Percentiles rank a stretch among this genome's conserved stretches.
Evolutionary conservation across 2,113 vertebrate species (phyloP).

Genomic region (Lagenorhynchus albirostris): DNA sequence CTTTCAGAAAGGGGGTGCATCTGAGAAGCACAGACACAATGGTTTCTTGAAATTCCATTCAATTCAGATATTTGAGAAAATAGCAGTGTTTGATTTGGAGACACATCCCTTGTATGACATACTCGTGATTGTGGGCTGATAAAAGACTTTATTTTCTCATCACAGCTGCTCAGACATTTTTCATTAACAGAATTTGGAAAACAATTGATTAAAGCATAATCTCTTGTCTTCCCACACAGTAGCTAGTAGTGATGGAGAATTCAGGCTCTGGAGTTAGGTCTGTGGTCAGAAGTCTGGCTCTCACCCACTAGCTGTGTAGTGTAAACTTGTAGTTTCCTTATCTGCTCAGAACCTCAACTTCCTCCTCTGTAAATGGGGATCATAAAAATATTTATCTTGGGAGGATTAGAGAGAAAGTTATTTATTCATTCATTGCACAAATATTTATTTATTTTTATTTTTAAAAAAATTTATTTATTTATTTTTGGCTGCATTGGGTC

Average conservation of each 20-base stretch:
- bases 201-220: constrained; percentile 47
- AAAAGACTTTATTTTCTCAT: constrained; percentile 37
- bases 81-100: background rate
- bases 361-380: background rate
- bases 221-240: constrained; percentile 42
- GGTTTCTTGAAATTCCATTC: background rate
- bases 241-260: background rate
- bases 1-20: background rate
- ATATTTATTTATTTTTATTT: background rate
- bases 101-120: background rate
- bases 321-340: background rate
- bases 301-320: background rate
- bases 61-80: background rate
- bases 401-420: background rate
- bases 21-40: background rate
- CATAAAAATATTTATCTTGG: background rate
- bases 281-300: background rate
- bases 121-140: background rate
- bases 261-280: background rate
- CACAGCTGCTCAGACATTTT: constrained; percentile 40
- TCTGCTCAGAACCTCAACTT: background rate
- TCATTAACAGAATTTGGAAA: constrained; percentile 57
- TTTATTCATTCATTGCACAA: background rate
- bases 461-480: no score
- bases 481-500: no score